phyloP scores from a whole-genome alignment of 2,797 vertebrate species.

The Sphenodon punctatus region DNA sequence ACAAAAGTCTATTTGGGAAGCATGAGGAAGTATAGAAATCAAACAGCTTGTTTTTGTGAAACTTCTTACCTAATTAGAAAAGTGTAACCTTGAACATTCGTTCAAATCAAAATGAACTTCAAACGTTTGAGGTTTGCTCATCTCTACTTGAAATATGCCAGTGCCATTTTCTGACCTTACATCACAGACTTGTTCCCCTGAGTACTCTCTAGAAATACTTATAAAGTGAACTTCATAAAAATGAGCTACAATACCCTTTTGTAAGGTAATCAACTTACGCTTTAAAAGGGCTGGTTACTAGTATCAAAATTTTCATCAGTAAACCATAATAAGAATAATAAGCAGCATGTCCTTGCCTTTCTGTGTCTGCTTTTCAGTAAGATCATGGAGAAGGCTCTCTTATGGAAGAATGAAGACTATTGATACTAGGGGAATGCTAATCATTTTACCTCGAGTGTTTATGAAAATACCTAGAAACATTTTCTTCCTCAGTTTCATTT shows the following conservation, averaged over 20 bases:
- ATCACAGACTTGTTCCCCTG: neutral
- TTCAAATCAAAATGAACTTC: neutral
- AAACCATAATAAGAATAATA: neutral
- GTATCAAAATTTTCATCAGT: neutral
- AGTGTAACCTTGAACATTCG: neutral
- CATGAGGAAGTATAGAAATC: neutral
- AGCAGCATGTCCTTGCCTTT: neutral
- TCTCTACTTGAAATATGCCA: neutral
- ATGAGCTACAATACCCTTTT: neutral
- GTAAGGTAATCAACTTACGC: neutral
- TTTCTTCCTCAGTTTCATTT: neutral
- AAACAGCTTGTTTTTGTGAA: neutral
- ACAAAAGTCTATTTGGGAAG: neutral
- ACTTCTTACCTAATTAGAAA: neutral
- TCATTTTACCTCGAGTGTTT: neutral
- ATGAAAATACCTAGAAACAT: neutral
- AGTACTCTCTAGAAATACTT: neutral
- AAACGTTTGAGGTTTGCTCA: neutral
- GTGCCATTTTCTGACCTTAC: neutral
- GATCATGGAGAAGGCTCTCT: neutral
- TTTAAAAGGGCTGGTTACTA: neutral
- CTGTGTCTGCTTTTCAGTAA: neutral
- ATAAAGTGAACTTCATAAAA: neutral
- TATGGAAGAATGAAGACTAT: accelerated
- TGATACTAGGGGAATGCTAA: neutral